Conservation (phyloP, 2,888 invertebrate species). For the Diloba caeruleocephala region DNA sequence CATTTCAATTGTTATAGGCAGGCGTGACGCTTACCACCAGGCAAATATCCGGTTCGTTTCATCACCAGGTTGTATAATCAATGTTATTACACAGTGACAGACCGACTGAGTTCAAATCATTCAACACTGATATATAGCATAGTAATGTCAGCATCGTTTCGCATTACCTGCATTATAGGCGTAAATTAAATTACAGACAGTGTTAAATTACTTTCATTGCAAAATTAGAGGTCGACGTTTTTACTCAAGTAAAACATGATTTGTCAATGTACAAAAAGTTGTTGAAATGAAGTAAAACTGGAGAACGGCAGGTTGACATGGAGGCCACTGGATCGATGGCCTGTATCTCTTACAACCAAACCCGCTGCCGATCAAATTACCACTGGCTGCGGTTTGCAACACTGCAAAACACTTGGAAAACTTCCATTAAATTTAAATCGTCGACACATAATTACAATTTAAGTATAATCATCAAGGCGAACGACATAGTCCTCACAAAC, state of each 20-base stretch:
- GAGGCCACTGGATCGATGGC: conserved; percentile 60
- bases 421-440: conserved; percentile 18
- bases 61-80: too few relatives aligned
- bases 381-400: conserved; percentile 59
- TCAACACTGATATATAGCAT: conserved; percentile 10
- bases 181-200: conserved; percentile 35
- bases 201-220: conserved; percentile 42
- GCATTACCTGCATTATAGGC: conserved; percentile 19
- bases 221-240: conserved; percentile 30
- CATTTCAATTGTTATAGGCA: too few relatives aligned
- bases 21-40: too few relatives aligned
- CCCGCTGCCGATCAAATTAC: conserved; percentile 60
- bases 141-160: conserved; percentile 11
- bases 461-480: conserved; percentile 50
- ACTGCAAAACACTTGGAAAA: conserved; percentile 41
- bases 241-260: conserved; percentile 43
- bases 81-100: neutral
- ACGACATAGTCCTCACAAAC: conserved; percentile 26
- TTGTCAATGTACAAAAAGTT: conserved; percentile 67
- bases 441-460: conserved; percentile 35
- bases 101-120: conserved; percentile 14
- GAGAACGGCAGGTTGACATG: conserved; percentile 42
- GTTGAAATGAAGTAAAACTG: conserved; percentile 63
- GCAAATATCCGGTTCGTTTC: too few relatives aligned
- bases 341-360: conserved; percentile 69